Conservation (phyloP, 2,113 vertebrate genomes). For the Apeltes quadracus region DNA sequence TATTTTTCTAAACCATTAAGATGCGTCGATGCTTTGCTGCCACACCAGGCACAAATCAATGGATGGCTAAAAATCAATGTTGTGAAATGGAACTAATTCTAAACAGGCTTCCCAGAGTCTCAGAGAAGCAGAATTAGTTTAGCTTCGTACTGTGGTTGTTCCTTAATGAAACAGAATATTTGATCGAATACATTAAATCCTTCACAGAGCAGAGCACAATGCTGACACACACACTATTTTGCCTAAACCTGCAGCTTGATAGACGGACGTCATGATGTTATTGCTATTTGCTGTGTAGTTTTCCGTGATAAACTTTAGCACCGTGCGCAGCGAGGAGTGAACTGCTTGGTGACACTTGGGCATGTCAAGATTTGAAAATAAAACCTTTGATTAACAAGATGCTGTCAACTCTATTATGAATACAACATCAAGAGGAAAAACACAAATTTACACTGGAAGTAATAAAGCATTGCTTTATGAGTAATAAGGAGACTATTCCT, state of each 20-base stretch:
- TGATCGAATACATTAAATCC: background rate
- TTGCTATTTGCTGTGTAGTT: background rate
- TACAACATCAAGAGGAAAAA: background rate
- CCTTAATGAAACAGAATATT: background rate
- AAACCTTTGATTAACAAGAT: conserved; percentile 9
- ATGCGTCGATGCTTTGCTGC: no score
- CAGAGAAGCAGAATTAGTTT: background rate
- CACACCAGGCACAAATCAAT: background rate
- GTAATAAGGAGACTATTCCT: background rate
- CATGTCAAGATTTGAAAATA: no score
- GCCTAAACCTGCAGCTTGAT: background rate
- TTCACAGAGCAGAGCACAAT: background rate
- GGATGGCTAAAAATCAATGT: background rate
- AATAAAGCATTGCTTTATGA: background rate
- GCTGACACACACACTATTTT: background rate
- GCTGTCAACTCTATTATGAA: background rate
- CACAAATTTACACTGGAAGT: background rate
- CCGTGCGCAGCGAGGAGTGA: no score
- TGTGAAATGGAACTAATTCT: background rate
- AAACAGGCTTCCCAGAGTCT: background rate
- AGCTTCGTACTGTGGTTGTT: background rate
- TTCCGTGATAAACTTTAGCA: no score
- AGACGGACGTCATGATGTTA: background rate
- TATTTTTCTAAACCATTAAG: no score
- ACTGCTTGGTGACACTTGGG: no score